These are phyloP conservation scores for Lepidothrix coronata DNA, from an alignment of 2,113 vertebrate species.

Conservation along the genomic window DNA sequence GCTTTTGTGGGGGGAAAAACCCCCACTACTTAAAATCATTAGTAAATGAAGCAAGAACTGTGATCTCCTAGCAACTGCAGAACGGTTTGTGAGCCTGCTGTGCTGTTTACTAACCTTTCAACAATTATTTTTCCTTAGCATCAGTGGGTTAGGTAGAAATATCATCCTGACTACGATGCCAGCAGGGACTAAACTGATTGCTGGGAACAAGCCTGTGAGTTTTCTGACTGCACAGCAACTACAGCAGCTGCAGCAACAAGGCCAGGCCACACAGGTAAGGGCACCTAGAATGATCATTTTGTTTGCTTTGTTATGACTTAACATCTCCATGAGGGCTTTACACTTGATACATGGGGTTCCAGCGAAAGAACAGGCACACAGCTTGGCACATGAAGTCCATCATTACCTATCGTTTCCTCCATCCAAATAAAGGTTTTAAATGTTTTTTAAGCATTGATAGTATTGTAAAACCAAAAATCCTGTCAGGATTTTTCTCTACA, in stretches of 20 bases:
- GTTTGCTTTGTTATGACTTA: neutral
- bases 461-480: neutral
- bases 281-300: neutral
- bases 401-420: neutral
- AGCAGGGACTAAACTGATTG: conserved; percentile 92
- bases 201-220: conserved; percentile 96
- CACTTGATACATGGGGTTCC: neutral
- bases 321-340: neutral
- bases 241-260: conserved; percentile 97
- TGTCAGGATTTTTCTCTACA: neutral
- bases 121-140: conserved; percentile 67
- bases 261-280: conserved; percentile 92
- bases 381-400: neutral
- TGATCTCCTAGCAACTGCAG: neutral
- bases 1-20: fast-evolving
- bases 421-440: neutral
- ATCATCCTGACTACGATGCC: conserved; percentile 98
- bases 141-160: conserved; percentile 91
- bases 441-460: neutral
- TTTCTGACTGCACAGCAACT: conserved; percentile 96
- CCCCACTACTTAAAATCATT: neutral
- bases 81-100: neutral
- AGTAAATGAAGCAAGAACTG: neutral
- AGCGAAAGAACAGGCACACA: neutral
- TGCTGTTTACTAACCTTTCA: neutral